Base-by-base conservation (phyloP, 2,797 vertebrate genomes). In the Bovichtus diacanthus region DNA sequence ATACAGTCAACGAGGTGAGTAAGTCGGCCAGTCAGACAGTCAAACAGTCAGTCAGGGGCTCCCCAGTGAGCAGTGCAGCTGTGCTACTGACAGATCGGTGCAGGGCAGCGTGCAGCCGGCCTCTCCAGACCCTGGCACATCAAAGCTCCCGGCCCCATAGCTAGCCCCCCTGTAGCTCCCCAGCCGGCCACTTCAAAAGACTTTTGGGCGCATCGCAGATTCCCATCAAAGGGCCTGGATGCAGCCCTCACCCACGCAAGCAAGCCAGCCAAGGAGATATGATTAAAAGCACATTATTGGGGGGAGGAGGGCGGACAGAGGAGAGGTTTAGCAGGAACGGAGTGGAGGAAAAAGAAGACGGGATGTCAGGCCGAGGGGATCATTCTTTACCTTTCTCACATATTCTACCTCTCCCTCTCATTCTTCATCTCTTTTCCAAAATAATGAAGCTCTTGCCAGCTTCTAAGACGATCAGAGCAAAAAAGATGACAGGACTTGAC, bases 101-200 rank as follows among this genome's bases (percentile, higher is more conserved):
- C 92, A 94, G 93, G 90, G 91, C 92, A 95, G 93, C 89, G 86
- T 92, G 93, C 94, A 94, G 95, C 91, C 93, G 84, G 91, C 89
- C 90, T 86, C 93, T 89, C 82, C 88, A 88, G 87, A 85, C 91
- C 89, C 76, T 86, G 86, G 87, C 90, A 93, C 93, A 93, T 94
- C 93, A 95, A 95, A 94, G 90, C 90, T 84, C 55, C 84, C 58
- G 74, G 84, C 87, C 83, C 87, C 74, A 70, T 79, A 88, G 91
- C 90, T 85, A 93, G 86, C 91, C 91, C 93, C 94, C 87, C 93
- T 71, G 87, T 88, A 88, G 93, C 92, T 94, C 93, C 90, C 89
- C 65, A 84, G 93, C 81, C 91, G 80, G 91, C 91, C 92, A 95
- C 95, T 96, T 96, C 95, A 96, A 96, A 94, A 96, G 95, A 87